Base-by-base conservation (phyloP, 1,140 invertebrate genomes). In the Myzus persicae region DNA sequence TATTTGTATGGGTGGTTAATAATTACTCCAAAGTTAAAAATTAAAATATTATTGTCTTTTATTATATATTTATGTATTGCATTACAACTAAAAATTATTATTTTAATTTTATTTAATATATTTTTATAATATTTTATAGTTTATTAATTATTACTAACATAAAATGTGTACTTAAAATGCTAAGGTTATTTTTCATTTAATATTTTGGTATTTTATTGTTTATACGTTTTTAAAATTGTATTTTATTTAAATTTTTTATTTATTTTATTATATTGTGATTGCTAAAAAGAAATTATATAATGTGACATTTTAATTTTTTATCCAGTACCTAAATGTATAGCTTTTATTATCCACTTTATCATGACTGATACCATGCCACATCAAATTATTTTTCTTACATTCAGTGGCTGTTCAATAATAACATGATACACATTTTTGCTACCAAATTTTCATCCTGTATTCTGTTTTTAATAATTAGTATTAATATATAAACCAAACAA, bases 31-130 rank as follows among this genome's bases (percentile, higher is more conserved):
- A 51, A 54, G 14, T 90, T 26, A 9, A 2, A 51, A 51, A 54
- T 90, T 40, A 31, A 59, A 18, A 54, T 40, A 59, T 31, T 31
- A 40, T 20, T 54, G 4, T 59, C 24, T 51, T 51, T 51, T 51
- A 51, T 24, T n/a, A 26, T 6, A 24, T 26, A 11, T 89, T 40
- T 90, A 31, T 90, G 36, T 44, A 44, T 36, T 82, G 36, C 20
- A 88, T 88, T 88, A 36, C 31, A 59, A 90, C 9, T 31, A 14
- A 59, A 90, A 90, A 51, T 89, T 90, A 90, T 90, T 90, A 22
- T 54, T 40, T 36, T 89, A 3, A 20, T 89, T 54, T 88, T 38
- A 51, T 59, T n/a, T 40, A 6, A 59, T 54, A 40, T 31, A 76
- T 42, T 31, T 90, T 90, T 31, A 90, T 90, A 42, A 59, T 59